These are phyloP conservation scores for Stenchaetothrips biformis DNA, from an alignment of 2,888 invertebrate species.

Conservation along the genomic window DNA sequence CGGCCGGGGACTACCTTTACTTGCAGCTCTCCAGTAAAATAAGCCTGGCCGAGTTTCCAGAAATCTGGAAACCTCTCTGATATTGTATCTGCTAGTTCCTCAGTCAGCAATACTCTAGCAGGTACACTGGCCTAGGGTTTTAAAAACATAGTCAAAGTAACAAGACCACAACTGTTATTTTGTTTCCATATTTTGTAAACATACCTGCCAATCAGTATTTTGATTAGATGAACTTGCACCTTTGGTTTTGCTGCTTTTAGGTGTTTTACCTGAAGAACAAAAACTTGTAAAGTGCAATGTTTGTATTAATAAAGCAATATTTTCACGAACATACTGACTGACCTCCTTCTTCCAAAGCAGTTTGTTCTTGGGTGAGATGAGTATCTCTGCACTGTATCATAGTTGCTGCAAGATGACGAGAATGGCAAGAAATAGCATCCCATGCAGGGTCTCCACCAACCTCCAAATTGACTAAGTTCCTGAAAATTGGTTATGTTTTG, in stretches of 20 bases:
- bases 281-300: constrained; percentile 19
- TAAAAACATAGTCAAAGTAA: background rate
- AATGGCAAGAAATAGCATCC: constrained; percentile 84
- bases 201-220: constrained; percentile 34
- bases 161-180: background rate
- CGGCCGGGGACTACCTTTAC: constrained; percentile 67
- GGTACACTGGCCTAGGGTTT: constrained; percentile 50
- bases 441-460: constrained; percentile 88
- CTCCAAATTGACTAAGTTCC: constrained; percentile 67
- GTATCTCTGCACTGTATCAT: constrained; percentile 62
- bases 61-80: constrained; percentile 79
- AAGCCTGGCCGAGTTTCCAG: constrained; percentile 92
- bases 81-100: constrained; percentile 71
- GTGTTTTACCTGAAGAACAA: constrained; percentile 39
- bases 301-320: constrained; percentile 29
- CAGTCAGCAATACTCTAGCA: constrained; percentile 68
- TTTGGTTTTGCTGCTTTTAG: constrained; percentile 34
- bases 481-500: constrained; percentile 36
- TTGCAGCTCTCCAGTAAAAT: constrained; percentile 83
- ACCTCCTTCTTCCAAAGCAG: constrained; percentile 40
- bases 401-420: constrained; percentile 68
- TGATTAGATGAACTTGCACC: constrained; percentile 36
- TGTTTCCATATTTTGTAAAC: background rate
- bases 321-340: constrained; percentile 32
- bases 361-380: constrained; percentile 51